These are phyloP conservation scores for Momotus momota DNA, from an alignment of 2,797 vertebrate species.

Conservation along the genomic window DNA sequence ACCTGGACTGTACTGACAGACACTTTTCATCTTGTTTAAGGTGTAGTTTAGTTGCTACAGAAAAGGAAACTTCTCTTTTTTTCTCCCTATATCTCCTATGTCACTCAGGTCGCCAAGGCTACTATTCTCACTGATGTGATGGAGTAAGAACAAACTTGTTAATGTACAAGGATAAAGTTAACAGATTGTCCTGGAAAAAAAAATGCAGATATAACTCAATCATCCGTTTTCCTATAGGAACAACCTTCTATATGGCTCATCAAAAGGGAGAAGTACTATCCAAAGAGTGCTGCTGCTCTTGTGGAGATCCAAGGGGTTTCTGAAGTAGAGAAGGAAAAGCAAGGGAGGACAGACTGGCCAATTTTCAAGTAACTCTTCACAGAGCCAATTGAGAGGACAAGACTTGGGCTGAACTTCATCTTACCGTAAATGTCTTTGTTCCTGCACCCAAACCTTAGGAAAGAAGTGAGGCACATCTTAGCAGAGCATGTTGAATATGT, in stretches of 20 bases:
- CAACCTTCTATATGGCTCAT: neutral
- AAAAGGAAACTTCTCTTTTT: neutral
- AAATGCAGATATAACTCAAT: neutral
- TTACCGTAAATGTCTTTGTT: neutral
- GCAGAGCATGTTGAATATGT: neutral
- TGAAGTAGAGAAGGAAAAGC: neutral
- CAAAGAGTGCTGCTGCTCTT: neutral
- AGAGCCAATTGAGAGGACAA: neutral
- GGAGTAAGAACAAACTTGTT: neutral
- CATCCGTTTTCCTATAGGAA: neutral
- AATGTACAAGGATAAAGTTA: neutral
- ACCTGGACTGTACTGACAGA: neutral
- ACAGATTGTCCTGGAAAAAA: neutral
- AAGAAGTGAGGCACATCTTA: neutral
- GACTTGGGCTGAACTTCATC: neutral
- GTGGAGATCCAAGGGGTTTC: neutral
- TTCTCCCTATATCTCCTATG: neutral
- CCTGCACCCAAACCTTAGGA: neutral
- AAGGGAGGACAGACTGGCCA: neutral
- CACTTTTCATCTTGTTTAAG: neutral
- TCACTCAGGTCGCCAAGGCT: neutral
- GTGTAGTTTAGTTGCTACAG: neutral
- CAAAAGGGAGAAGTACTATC: neutral
- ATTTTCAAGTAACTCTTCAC: neutral
- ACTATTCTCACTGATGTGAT: neutral